Percentiles rank a stretch among this genome's conserved stretches.
Evolutionary conservation across 2,797 vertebrate genomes (phyloP).

Genomic region (Remorina albescens): DNA sequence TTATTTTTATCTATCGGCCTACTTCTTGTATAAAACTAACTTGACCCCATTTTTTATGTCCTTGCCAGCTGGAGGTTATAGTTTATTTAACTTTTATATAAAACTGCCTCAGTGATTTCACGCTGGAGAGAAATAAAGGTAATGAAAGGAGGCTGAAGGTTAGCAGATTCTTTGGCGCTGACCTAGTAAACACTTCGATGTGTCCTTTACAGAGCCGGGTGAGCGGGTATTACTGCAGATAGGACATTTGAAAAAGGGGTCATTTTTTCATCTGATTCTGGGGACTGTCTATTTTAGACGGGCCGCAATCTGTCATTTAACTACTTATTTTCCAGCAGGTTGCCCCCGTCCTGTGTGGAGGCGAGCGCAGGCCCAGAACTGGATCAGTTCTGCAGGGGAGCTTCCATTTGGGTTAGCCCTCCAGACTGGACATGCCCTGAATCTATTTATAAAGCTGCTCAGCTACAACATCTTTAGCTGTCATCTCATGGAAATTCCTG

Average conservation of each 20-base stretch:
- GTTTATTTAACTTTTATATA: slow-evolving; percentile 5
- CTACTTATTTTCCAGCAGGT: slow-evolving; percentile 40
- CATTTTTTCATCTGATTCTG: slow-evolving; percentile 51
- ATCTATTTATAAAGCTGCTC: slow-evolving; percentile 45
- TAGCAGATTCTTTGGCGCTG: slow-evolving; percentile 36
- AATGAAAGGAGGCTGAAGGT: slow-evolving; percentile 40
- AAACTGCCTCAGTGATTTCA: slow-evolving; percentile 14
- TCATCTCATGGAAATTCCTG: slow-evolving; percentile 32
- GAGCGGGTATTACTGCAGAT: slow-evolving; percentile 17
- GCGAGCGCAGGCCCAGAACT: slow-evolving; percentile 48
- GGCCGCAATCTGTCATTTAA: slow-evolving; percentile 62
- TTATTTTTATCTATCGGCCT: not conserved
- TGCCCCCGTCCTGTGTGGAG: slow-evolving; percentile 46
- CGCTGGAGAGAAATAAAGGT: slow-evolving; percentile 3
- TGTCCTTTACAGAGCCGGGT: slow-evolving; percentile 30
- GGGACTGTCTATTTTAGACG: slow-evolving; percentile 68
- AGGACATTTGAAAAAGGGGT: slow-evolving; percentile 58
- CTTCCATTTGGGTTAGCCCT: slow-evolving; percentile 60
- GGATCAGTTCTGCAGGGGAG: slow-evolving; percentile 46
- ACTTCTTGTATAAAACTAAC: not conserved
- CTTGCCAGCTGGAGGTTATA: slow-evolving; percentile 10
- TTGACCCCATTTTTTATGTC: slow-evolving; percentile 3
- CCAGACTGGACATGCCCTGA: slow-evolving; percentile 16
- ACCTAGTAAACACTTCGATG: slow-evolving; percentile 51
- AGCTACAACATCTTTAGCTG: slow-evolving; percentile 7